phyloP scores from a whole-genome alignment of 2,888 invertebrate species.

The Ichneumon xanthorius region DNA sequence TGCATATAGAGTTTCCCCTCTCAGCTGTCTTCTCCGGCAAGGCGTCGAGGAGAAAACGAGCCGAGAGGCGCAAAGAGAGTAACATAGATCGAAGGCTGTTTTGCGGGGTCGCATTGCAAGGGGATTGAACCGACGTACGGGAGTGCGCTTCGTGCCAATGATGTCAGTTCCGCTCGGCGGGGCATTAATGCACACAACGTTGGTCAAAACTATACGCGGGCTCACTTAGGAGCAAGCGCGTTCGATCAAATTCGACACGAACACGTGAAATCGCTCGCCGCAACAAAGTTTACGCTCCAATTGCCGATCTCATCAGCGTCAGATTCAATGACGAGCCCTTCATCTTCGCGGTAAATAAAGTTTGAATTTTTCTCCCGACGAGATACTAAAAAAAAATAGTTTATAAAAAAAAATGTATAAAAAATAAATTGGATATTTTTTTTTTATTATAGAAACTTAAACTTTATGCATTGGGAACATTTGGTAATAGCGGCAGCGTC shows the following conservation, averaged over 20 bases:
- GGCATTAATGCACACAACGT: constrained; percentile 15
- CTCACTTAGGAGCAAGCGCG: background rate
- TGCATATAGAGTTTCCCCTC: background rate
- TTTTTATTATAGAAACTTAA: too few species aligned
- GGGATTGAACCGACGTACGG: background rate
- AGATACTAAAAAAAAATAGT: too few species aligned
- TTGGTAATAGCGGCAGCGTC: too few species aligned
- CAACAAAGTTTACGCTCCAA: background rate
- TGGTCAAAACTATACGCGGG: background rate
- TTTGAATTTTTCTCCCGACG: too few species aligned
- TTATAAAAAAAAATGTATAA: too few species aligned
- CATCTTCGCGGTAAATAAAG: background rate
- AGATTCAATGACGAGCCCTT: background rate
- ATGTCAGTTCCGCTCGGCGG: constrained; percentile 28
- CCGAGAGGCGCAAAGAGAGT: background rate
- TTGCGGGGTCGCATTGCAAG: background rate
- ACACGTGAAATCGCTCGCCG: constrained; percentile 14
- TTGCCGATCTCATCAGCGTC: background rate
- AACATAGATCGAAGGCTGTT: constrained; percentile 1
- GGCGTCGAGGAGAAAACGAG: constrained; percentile 1
- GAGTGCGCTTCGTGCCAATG: background rate
- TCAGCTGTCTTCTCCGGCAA: background rate
- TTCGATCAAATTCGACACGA: constrained; percentile 41
- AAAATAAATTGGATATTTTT: too few species aligned
- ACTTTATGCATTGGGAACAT: too few species aligned